These are phyloP conservation scores for Gymnopithys bicolor DNA, from an alignment of 2,797 vertebrate species.

Conservation along the genomic window DNA sequence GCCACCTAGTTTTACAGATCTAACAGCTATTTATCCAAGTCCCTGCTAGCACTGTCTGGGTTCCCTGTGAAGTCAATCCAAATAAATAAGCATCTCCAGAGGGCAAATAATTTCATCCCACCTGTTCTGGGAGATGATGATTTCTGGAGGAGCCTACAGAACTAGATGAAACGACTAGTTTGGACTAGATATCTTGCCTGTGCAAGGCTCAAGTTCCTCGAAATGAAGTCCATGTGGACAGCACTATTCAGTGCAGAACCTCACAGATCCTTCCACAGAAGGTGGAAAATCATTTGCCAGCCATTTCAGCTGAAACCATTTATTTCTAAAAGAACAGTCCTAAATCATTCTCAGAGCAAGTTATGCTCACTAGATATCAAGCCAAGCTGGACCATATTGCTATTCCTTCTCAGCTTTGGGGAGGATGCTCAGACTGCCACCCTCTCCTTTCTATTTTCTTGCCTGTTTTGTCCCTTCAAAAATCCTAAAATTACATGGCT, in stretches of 20 bases:
- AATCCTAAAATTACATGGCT: neutral
- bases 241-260: neutral
- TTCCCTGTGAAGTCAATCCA: conserved; percentile 59
- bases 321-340: neutral
- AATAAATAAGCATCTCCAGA: conserved; percentile 28
- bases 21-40: conserved; percentile 45
- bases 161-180: neutral
- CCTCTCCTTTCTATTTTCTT: neutral
- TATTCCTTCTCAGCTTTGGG: neutral
- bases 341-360: neutral
- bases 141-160: conserved; percentile 26
- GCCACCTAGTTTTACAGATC: conserved; percentile 32
- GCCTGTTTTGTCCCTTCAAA: neutral
- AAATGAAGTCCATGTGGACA: neutral
- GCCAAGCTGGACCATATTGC: neutral
- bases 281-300: neutral
- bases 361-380: neutral
- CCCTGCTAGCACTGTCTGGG: conserved; percentile 22
- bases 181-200: neutral
- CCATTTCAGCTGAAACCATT: neutral
- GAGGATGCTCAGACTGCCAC: neutral
- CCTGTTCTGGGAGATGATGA: neutral
- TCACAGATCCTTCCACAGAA: neutral
- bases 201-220: neutral
- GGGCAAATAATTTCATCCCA: conserved; percentile 56